Conservation (phyloP, 2,113 vertebrate genomes). For the Eidolon helvum region DNA sequence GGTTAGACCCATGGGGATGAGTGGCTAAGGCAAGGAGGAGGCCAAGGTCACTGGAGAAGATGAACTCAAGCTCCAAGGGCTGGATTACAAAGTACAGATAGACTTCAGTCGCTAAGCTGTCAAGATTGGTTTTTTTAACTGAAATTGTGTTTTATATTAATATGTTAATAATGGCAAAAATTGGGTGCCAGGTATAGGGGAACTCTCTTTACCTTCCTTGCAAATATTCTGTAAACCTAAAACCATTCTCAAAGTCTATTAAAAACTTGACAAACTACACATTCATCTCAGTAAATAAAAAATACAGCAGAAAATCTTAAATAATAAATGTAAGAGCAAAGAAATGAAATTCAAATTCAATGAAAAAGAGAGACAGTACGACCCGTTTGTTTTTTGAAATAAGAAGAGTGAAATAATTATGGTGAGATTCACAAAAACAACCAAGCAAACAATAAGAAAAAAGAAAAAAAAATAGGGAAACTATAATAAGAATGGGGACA, state of each 20-base stretch:
- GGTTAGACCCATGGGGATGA: accelerated
- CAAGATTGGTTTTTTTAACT: neutral
- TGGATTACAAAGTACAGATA: neutral
- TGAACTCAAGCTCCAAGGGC: too few relatives aligned
- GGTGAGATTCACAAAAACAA: neutral
- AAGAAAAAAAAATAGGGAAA: neutral
- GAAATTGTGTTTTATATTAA: neutral
- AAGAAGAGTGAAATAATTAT: neutral
- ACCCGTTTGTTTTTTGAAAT: neutral
- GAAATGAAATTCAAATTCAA: neutral
- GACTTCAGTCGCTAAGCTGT: neutral
- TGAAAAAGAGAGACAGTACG: neutral
- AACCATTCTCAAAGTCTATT: neutral
- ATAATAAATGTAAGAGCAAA: neutral
- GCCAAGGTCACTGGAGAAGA: too few relatives aligned
- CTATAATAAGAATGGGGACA: neutral
- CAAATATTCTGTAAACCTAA: neutral
- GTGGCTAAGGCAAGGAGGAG: too few relatives aligned
- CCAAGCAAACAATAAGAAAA: neutral
- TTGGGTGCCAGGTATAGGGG: neutral
- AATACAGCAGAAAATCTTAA: neutral
- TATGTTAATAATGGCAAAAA: neutral
- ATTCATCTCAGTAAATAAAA: neutral
- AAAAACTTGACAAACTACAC: neutral
- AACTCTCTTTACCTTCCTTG: neutral